Evolutionary conservation across 1,140 invertebrate species (phyloP), one percentile per base, ranked within the genome.

Genomic region (Aradophagus sp.): DNA sequence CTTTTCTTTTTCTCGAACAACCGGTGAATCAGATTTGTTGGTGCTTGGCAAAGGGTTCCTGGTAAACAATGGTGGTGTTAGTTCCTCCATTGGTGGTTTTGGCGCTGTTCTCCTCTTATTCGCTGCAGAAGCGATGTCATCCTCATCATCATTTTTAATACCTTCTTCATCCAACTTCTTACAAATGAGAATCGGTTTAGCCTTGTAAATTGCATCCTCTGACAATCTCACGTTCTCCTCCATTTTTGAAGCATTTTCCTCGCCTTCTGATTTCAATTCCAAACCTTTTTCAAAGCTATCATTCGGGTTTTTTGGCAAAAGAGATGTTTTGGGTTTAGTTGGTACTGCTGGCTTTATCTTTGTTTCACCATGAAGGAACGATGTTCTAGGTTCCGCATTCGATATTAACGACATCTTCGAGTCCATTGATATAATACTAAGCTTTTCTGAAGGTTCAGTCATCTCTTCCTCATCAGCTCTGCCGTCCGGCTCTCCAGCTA

Each of bases 401-500:
- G 63, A 45, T 0, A 14, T 23, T 3, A 65, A 17, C 2, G 36
- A 27, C 3, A 19, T 12, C 2, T 58, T 67, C 5, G 41, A 36
- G 12, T 75, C 72, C 1, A 41, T 19, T 1, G 61, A 44, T 6
- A 8, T 44, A 1, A 52, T n/a, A 27, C 23, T 58, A 4, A 14
- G 26, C 15, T 65, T 65, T n/a, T 50, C 56, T 1, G 34, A 10
- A 8, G 23, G 87, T 82, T 92, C 90, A 2, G 79, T 11, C 3
- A 56, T 12, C 5, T 62, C 89, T 71, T 93, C 91, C 2, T 92
- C 91, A 83, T 93, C 92, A 11, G 92, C 92, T 68, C 90, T 89
- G 4, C 93, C 93, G 69, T 94, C 93, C 0, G 93, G 93, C 68
- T 93, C 92, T 1, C 93, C 93, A 1, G 92, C 92, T 62, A 91